These are phyloP conservation scores for Chiloscyllium plagiosum DNA, from an alignment of 2,113 vertebrate genomes.

Conservation along the genomic window DNA sequence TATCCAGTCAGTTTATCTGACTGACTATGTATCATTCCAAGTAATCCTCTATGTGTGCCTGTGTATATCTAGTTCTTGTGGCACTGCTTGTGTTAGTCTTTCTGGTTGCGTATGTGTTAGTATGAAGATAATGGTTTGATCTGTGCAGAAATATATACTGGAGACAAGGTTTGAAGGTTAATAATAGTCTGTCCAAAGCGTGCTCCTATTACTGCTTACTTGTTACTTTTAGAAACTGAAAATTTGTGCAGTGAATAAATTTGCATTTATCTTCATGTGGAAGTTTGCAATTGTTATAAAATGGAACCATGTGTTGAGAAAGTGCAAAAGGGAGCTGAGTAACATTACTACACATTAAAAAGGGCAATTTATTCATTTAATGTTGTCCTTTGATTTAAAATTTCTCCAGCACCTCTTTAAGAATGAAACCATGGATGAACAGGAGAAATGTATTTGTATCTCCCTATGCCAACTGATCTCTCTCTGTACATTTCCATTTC, in stretches of 20 bases:
- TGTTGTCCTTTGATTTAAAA: neutral
- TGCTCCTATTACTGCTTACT: neutral
- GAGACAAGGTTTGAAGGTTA: neutral
- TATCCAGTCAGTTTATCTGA: neutral
- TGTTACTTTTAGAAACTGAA: conserved; percentile 1
- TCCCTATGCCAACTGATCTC: neutral
- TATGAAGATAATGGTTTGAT: conserved; percentile 12
- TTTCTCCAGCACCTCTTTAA: neutral
- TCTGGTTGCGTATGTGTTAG: neutral
- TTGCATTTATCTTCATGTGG: neutral
- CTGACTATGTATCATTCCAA: neutral
- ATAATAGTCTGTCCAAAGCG: neutral
- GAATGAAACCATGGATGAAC: neutral
- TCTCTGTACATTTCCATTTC: neutral
- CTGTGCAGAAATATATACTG: neutral
- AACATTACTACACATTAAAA: neutral
- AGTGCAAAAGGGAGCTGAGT: neutral
- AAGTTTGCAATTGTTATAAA: conserved; percentile 24
- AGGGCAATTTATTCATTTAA: neutral
- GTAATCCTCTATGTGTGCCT: too few relatives aligned
- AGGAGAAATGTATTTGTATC: neutral
- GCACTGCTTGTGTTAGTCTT: neutral
- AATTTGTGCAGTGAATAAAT: conserved; percentile 1
- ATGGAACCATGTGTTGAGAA: conserved; percentile 15
- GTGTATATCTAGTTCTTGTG: neutral